phyloP scores from a whole-genome alignment of 2,113 vertebrate genomes.

The Larimichthys crocea region DNA sequence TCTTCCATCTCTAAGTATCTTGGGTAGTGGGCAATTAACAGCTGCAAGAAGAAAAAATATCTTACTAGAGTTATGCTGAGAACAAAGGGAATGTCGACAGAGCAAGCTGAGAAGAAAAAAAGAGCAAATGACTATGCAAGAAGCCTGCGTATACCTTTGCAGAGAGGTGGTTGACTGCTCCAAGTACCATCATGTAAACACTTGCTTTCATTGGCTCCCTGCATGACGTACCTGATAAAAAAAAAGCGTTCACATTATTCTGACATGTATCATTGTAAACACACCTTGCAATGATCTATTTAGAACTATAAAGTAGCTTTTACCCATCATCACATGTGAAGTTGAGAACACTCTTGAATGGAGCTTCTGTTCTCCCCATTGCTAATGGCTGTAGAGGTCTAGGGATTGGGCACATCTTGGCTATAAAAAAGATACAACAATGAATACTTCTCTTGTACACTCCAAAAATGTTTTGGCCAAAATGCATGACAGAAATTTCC shows the following conservation, averaged over 20 bases:
- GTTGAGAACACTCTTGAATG: slow-evolving; percentile 82
- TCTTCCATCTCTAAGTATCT: slow-evolving; percentile 74
- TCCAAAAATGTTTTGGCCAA: too few relatives aligned
- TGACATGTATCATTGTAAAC: neutral
- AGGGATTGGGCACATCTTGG: slow-evolving; percentile 84
- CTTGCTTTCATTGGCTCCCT: slow-evolving; percentile 81
- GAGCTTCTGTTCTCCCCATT: slow-evolving; percentile 80
- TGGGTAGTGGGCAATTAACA: slow-evolving; percentile 85
- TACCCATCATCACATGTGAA: slow-evolving; percentile 89
- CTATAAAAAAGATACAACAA: slow-evolving; percentile 66
- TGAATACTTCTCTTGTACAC: neutral
- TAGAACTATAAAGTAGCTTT: neutral
- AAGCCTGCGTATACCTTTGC: slow-evolving; percentile 79
- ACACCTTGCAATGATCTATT: neutral
- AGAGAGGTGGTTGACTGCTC: slow-evolving; percentile 83
- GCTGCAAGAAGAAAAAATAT: slow-evolving; percentile 70
- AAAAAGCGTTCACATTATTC: neutral
- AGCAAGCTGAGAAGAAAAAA: too few relatives aligned
- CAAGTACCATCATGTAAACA: slow-evolving; percentile 87
- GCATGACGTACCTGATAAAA: slow-evolving; percentile 84
- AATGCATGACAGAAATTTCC: too few relatives aligned
- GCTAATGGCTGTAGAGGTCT: slow-evolving; percentile 74
- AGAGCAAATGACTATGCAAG: too few relatives aligned
- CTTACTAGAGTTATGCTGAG: neutral
- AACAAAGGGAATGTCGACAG: neutral